Conservation (phyloP, 1,140 invertebrate species). For the Heliconius melpomene region DNA sequence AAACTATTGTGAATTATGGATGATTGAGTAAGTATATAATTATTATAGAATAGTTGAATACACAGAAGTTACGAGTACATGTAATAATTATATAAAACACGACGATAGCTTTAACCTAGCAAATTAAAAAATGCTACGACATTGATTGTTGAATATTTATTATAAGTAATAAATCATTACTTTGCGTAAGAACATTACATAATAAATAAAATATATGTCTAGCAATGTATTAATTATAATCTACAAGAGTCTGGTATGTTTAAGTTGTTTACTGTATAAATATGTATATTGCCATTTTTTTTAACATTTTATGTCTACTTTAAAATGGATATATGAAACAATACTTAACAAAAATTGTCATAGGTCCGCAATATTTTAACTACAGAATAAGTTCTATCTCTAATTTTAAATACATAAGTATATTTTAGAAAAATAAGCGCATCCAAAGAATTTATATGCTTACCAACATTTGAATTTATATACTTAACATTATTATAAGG, state of each 20-base stretch:
- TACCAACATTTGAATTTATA: neutral
- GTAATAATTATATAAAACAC: neutral
- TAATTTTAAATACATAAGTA: neutral
- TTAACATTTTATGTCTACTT: neutral
- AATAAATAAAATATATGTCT: neutral
- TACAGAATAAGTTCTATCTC: neutral
- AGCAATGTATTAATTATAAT: neutral
- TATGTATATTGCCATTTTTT: neutral
- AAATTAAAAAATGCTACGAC: conserved; percentile 1
- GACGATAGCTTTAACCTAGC: neutral
- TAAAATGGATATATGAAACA: neutral
- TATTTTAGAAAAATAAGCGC: neutral
- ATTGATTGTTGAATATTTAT: neutral
- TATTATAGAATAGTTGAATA: neutral
- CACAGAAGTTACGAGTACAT: neutral
- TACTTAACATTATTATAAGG: neutral
- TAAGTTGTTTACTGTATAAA: neutral
- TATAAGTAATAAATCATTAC: neutral
- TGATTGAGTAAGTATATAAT: neutral
- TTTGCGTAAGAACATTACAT: neutral
- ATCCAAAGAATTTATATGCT: neutral
- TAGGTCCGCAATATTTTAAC: neutral
- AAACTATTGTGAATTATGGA: neutral
- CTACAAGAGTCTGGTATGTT: neutral
- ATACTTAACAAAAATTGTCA: neutral